phyloP scores from a whole-genome alignment of 1,140 invertebrate species.

The Leptopilina clavipes region DNA sequence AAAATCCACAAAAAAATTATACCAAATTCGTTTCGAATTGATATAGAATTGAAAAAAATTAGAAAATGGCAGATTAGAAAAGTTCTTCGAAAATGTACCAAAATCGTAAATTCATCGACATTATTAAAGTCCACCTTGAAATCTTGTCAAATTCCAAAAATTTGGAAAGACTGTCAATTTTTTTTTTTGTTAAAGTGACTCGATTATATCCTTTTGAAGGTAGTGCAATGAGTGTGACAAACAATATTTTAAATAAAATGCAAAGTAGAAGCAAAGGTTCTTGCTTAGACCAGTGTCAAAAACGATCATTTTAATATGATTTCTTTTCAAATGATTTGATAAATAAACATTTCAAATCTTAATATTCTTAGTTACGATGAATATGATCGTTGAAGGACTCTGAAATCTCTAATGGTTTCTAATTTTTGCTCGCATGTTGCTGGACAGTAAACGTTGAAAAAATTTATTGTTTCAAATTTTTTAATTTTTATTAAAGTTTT shows the following conservation, averaged over 20 bases:
- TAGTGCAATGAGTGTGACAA: slow-evolving; percentile 51
- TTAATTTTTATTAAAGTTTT: slow-evolving; percentile 45
- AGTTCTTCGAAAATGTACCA: slow-evolving; percentile 41
- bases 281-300: slow-evolving; percentile 51
- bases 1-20: neutral
- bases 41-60: slow-evolving; percentile 21
- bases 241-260: slow-evolving; percentile 48
- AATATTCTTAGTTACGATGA: neutral
- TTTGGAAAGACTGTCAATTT: slow-evolving; percentile 36
- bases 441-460: slow-evolving; percentile 44
- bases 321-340: slow-evolving; percentile 50
- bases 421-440: slow-evolving; percentile 31
- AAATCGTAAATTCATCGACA: slow-evolving; percentile 53
- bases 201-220: slow-evolving; percentile 48
- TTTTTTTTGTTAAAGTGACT: slow-evolving; percentile 49
- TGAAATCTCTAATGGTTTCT: slow-evolving; percentile 20
- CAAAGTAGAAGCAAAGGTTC: slow-evolving; percentile 53
- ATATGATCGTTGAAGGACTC: slow-evolving; percentile 21
- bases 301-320: slow-evolving; percentile 49
- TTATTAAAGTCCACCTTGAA: slow-evolving; percentile 71
- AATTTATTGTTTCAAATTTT: slow-evolving; percentile 13
- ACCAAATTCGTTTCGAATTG: no score
- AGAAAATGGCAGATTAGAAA: slow-evolving; percentile 51
- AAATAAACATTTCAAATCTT: neutral
- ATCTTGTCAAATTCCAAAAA: slow-evolving; percentile 30